A percentile compares a stretch with the other conserved stretches of the same genome.
These are phyloP conservation scores for Littorina saxatilis DNA, from an alignment of 1,140 invertebrate genomes.

Conservation along the genomic window DNA sequence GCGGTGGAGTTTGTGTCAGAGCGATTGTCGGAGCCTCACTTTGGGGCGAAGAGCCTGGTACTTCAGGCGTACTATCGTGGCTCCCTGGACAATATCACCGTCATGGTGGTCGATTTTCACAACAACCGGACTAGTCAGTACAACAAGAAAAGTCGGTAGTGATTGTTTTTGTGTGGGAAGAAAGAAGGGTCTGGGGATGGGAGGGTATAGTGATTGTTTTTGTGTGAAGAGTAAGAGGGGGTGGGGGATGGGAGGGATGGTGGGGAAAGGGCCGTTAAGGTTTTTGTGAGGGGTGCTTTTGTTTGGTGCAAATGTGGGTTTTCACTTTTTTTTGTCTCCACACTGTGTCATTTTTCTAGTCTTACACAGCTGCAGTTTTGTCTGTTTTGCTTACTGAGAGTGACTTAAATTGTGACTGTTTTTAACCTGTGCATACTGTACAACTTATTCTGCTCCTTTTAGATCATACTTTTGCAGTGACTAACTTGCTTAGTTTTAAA, in stretches of 20 bases:
- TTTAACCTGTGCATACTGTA: no score
- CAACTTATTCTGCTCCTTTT: no score
- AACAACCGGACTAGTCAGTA: slow-evolving; percentile 25
- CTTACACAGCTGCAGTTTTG: no score
- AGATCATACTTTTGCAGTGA: no score
- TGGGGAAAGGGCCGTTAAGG: background rate
- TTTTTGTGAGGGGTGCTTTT: no score
- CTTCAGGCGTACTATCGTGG: slow-evolving; percentile 93
- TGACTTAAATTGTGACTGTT: no score
- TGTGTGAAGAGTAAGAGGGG: background rate
- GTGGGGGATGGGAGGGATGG: background rate
- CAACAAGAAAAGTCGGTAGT: slow-evolving; percentile 78
- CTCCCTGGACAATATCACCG: slow-evolving; percentile 96
- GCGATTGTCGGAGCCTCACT: slow-evolving; percentile 86
- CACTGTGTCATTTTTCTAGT: no score
- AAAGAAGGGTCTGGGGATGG: background rate
- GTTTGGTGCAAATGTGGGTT: no score
- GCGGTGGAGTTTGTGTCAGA: slow-evolving; percentile 84
- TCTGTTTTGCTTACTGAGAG: no score
- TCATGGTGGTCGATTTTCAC: slow-evolving; percentile 90
- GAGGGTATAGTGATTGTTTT: background rate
- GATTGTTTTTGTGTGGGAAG: background rate
- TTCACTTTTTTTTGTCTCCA: no score
- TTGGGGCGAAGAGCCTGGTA: slow-evolving; percentile 92
- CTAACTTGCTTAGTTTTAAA: no score